phyloP scores from a whole-genome alignment of 2,113 vertebrate genomes.

The Macaca nemestrina region DNA sequence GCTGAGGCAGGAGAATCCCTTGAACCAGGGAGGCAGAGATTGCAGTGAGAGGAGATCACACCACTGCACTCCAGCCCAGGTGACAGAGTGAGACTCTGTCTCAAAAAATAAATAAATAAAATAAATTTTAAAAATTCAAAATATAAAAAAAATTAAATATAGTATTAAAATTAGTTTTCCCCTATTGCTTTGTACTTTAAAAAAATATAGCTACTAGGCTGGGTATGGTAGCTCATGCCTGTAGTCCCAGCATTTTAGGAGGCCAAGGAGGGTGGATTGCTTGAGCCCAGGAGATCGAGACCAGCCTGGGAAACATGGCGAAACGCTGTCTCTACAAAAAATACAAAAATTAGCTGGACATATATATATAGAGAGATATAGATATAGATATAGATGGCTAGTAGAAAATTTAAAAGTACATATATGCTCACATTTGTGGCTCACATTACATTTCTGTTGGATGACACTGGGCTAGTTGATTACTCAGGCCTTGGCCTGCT shows the following conservation, averaged over 20 bases:
- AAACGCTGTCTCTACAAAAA: too few species aligned
- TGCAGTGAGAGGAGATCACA: not conserved
- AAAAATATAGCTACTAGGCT: not conserved
- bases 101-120: not conserved
- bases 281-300: too few species aligned
- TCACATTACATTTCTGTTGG: accelerated
- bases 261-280: too few species aligned
- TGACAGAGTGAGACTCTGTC: not conserved
- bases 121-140: not conserved
- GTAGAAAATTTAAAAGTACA: not conserved
- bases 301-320: too few species aligned
- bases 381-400: too few species aligned
- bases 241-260: too few species aligned
- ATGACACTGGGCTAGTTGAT: not conserved
- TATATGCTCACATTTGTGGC: not conserved
- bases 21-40: not conserved
- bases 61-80: not conserved
- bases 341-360: too few species aligned
- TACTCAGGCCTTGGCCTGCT: not conserved
- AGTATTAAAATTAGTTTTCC: not conserved
- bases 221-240: too few species aligned
- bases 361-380: too few species aligned
- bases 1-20: not conserved
- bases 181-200: not conserved
- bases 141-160: not conserved